Percentiles rank a stretch among this genome's conserved stretches.
Conservation (phyloP, 2,888 invertebrate species). For the Vanessa cardui region DNA sequence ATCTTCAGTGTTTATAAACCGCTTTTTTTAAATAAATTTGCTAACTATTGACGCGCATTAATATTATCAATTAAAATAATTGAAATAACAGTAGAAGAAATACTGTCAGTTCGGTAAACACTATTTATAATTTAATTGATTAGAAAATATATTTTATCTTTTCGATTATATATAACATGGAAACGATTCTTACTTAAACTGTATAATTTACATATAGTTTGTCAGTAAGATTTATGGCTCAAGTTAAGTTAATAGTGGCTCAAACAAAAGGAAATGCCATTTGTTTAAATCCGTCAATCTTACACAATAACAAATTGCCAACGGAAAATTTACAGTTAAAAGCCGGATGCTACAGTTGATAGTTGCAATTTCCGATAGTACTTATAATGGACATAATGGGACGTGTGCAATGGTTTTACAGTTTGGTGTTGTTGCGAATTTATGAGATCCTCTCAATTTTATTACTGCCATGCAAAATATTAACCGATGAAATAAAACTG, state of each 20-base stretch:
- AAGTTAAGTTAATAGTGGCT: background rate
- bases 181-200: too few relatives aligned
- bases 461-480: constrained; percentile 32
- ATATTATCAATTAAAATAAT: too few relatives aligned
- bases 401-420: constrained; percentile 58
- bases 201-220: too few relatives aligned
- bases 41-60: too few relatives aligned
- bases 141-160: too few relatives aligned
- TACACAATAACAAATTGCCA: constrained; percentile 71
- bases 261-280: constrained; percentile 2
- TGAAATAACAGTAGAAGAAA: too few relatives aligned
- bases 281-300: constrained; percentile 40
- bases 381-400: constrained; percentile 64
- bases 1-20: too few relatives aligned
- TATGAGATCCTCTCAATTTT: constrained; percentile 43
- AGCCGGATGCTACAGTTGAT: constrained; percentile 76
- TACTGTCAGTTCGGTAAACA: too few relatives aligned
- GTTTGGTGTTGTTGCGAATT: constrained; percentile 52
- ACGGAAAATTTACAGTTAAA: constrained; percentile 81
- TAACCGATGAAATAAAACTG: background rate
- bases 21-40: too few relatives aligned
- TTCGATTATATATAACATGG: too few relatives aligned
- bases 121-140: too few relatives aligned
- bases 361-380: constrained; percentile 77
- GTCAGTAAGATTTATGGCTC: background rate